These are phyloP conservation scores for Dascyllus trimaculatus DNA, from an alignment of 2,113 vertebrate species.

Conservation along the genomic window DNA sequence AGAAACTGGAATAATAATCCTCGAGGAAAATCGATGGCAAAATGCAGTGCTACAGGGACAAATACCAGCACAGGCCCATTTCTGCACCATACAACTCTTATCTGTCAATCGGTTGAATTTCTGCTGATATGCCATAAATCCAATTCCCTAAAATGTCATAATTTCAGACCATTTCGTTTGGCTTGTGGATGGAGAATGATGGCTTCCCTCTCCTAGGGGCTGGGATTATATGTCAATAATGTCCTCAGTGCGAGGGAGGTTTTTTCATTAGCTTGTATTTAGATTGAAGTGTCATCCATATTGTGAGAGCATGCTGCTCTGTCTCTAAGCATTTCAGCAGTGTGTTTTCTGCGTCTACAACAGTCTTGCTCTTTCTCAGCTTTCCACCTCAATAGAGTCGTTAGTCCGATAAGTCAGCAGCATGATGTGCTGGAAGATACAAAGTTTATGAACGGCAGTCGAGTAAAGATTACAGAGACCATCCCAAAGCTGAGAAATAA, in stretches of 20 bases:
- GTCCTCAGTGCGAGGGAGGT: constrained; percentile 56
- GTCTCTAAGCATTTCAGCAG: constrained; percentile 5
- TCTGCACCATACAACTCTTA: constrained; percentile 43
- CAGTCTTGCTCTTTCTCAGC: constrained; percentile 1
- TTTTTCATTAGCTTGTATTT: constrained; percentile 74
- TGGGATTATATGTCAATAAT: constrained; percentile 73
- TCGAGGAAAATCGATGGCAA: constrained; percentile 78
- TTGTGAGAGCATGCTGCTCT: constrained; percentile 42
- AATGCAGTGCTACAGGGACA: constrained; percentile 65
- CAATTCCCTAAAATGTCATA: constrained; percentile 76
- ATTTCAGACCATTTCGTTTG: constrained; percentile 71
- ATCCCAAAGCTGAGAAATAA: background rate
- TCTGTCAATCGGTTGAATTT: constrained; percentile 67
- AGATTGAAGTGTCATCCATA: constrained; percentile 69
- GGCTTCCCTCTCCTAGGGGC: constrained; percentile 54
- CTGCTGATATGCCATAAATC: constrained; percentile 76
- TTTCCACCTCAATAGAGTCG: constrained; percentile 31
- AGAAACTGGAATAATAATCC: constrained; percentile 81
- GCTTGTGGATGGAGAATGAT: constrained; percentile 52
- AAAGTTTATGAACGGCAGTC: background rate
- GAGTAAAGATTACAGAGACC: background rate
- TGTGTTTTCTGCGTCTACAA: constrained; percentile 13
- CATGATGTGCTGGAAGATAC: constrained; percentile 2
- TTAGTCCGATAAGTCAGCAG: constrained; percentile 34
- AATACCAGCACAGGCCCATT: constrained; percentile 49